phyloP scores from a whole-genome alignment of 2,888 invertebrate genomes.

The Caenorhabditis imperialis region DNA sequence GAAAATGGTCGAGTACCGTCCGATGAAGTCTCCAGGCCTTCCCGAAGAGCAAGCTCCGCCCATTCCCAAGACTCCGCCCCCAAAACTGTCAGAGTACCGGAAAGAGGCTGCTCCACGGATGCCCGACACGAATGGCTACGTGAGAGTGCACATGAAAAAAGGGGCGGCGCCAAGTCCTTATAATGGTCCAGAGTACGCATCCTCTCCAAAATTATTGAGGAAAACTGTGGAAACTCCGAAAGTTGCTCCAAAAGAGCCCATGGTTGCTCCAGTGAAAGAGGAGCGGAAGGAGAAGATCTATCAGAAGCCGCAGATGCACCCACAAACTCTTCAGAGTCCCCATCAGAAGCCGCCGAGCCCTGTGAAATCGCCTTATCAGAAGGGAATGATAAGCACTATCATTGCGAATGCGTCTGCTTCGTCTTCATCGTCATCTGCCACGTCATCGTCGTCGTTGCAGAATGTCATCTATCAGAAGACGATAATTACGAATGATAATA shows the following conservation, averaged over 20 bases:
- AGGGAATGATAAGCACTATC: conserved; percentile 11
- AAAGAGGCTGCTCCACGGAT: conserved; percentile 28
- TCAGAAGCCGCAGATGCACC: conserved; percentile 24
- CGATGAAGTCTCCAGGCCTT: conserved; percentile 37
- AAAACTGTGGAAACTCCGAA: neutral
- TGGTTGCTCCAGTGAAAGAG: conserved; percentile 12
- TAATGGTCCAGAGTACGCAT: conserved; percentile 28
- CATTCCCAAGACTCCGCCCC: conserved; percentile 49
- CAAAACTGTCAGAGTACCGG: conserved; percentile 43
- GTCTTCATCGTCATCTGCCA: conserved; percentile 15
- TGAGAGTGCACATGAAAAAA: conserved; percentile 16
- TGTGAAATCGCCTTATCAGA: conserved; percentile 1
- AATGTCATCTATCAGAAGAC: too few relatives aligned
- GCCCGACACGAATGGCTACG: conserved; percentile 32
- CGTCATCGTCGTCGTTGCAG: conserved; percentile 17
- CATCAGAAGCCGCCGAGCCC: neutral
- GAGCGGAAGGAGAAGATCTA: conserved; percentile 23
- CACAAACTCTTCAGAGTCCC: conserved; percentile 7
- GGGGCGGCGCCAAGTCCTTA: neutral
- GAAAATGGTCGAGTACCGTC: conserved; percentile 42
- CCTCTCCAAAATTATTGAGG: conserved; percentile 30
- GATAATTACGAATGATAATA: too few relatives aligned
- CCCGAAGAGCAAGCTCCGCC: conserved; percentile 27
- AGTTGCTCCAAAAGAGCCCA: conserved; percentile 1
- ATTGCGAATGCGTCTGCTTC: neutral